Conservation (phyloP, 2,888 invertebrate species). For the Artemia sp. region DNA sequence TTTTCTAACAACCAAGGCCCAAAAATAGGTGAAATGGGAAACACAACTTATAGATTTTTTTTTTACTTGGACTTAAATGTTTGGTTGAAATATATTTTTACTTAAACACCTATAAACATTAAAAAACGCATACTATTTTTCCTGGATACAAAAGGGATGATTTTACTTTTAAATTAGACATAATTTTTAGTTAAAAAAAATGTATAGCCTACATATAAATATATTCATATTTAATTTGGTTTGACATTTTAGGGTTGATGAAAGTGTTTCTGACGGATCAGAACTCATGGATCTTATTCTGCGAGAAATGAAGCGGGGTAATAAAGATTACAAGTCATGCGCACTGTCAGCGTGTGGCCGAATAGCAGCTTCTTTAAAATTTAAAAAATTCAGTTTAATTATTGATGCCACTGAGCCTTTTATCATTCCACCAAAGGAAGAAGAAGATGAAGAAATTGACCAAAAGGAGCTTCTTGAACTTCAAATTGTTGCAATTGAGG, state of each 20-base stretch:
- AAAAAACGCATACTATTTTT: no score
- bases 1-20: no score
- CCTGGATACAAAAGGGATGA: no score
- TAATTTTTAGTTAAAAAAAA: no score
- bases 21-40: no score
- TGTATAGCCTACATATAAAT: no score
- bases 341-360: slow-evolving; percentile 7
- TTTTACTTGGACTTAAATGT: no score
- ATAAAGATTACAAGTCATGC: background rate
- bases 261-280: background rate
- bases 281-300: slow-evolving; percentile 5
- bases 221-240: no score
- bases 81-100: no score
- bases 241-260: background rate
- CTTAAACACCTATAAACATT: no score
- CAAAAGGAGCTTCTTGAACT: background rate
- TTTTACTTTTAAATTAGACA: no score
- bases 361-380: background rate
- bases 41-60: no score
- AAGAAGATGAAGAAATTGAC: slow-evolving; percentile 1
- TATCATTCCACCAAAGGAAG: background rate
- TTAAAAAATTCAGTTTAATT: background rate
- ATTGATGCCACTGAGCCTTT: background rate
- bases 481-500: slow-evolving; percentile 14
- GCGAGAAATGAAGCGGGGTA: background rate